phyloP scores from a whole-genome alignment of 1,140 invertebrate genomes.

The Pollicipes pollicipes region DNA sequence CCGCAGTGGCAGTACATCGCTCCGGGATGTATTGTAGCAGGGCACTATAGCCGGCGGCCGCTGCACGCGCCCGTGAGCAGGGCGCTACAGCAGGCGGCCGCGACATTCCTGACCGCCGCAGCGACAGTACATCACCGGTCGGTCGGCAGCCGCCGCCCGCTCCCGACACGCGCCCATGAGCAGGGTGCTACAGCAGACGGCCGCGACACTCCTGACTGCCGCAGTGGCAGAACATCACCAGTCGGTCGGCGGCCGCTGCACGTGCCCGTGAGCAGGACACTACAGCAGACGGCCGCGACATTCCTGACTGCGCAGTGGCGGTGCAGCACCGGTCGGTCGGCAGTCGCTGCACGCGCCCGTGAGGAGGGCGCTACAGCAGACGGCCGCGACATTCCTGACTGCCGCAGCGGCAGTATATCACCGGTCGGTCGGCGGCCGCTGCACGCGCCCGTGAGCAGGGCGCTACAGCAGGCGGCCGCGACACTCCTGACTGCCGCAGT shows the following conservation, averaged over 20 bases:
- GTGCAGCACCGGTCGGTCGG: slow-evolving; percentile 55
- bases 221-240: too few relatives aligned
- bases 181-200: slow-evolving; percentile 44
- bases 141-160: slow-evolving; percentile 30
- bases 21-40: too few relatives aligned
- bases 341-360: too few relatives aligned
- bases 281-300: slow-evolving; percentile 72
- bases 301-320: slow-evolving; percentile 71
- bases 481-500: slow-evolving; percentile 71
- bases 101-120: slow-evolving; percentile 73
- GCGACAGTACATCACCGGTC: slow-evolving; percentile 48
- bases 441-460: too few relatives aligned
- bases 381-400: slow-evolving; percentile 67
- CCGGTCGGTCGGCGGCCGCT: slow-evolving; percentile 38
- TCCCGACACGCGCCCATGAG: too few relatives aligned
- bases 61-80: too few relatives aligned
- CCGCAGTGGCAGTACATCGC: too few relatives aligned
- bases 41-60: too few relatives aligned
- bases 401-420: slow-evolving; percentile 77
- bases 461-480: slow-evolving; percentile 58
- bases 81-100: slow-evolving; percentile 58
- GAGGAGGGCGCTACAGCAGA: slow-evolving; percentile 44
- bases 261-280: too few relatives aligned
- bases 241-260: too few relatives aligned
- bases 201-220: slow-evolving; percentile 68